phyloP scores from a whole-genome alignment of 2,888 invertebrate genomes.

The Drosophila emarginata region DNA sequence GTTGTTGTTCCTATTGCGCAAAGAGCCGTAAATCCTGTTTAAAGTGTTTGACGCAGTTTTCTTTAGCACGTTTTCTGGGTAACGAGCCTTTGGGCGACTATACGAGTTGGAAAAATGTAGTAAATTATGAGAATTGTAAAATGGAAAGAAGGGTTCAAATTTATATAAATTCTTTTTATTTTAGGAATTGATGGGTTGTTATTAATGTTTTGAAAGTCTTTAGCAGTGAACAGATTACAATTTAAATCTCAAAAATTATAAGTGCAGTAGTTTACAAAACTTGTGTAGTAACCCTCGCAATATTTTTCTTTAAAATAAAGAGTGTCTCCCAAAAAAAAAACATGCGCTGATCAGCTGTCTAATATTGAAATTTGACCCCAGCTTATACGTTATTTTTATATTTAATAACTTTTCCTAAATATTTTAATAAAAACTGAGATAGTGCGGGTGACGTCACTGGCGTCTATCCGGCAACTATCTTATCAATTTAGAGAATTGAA shows the following conservation, averaged over 20 bases:
- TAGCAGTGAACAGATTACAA: not conserved
- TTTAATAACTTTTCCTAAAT: constrained; percentile 16
- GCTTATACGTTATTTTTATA: not conserved
- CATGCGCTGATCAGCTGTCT: constrained; percentile 18
- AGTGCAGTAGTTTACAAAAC: too few species aligned
- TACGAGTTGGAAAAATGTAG: not conserved
- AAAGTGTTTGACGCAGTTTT: constrained; percentile 25
- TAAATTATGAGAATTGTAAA: not conserved
- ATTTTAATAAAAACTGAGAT: constrained; percentile 32
- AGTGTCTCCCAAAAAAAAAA: too few species aligned
- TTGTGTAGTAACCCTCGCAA: not conserved
- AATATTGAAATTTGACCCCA: not conserved
- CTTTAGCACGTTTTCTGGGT: constrained; percentile 33
- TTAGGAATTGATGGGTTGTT: not conserved
- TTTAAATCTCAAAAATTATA: too few species aligned
- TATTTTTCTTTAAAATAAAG: constrained; percentile 11
- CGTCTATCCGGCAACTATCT: constrained; percentile 17
- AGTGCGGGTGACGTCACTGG: not conserved
- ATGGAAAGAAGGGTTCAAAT: not conserved
- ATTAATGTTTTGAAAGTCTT: not conserved
- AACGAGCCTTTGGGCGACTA: constrained; percentile 25
- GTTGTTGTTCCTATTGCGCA: constrained; percentile 14
- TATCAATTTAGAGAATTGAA: constrained; percentile 48
- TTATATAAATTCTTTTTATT: not conserved
- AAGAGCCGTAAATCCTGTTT: constrained; percentile 29